Evolutionary conservation across 2,888 invertebrate species (phyloP).

Genomic region (Dysmachus trigonus): DNA sequence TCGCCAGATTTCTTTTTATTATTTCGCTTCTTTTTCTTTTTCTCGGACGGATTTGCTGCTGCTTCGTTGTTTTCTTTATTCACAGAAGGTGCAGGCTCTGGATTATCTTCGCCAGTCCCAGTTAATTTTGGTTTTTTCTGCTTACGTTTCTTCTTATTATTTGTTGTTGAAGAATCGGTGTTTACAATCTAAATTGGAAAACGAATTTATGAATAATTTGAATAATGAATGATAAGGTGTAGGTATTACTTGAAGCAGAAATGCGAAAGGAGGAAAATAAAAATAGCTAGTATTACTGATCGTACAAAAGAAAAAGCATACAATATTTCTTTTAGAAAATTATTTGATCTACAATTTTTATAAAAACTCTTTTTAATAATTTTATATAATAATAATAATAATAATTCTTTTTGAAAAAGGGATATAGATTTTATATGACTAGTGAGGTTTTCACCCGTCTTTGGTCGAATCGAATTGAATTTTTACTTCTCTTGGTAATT

Average conservation of each 20-base stretch:
- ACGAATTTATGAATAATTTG: neutral
- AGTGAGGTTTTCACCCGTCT: too few species aligned
- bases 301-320: too few species aligned
- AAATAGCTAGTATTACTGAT: too few species aligned
- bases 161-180: neutral
- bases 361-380: too few species aligned
- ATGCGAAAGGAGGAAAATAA: neutral
- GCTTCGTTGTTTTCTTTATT: neutral
- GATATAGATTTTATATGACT: too few species aligned
- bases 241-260: neutral
- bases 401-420: too few species aligned
- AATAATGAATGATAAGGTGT: neutral
- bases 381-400: too few species aligned
- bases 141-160: neutral
- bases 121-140: constrained; percentile 4
- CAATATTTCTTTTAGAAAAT: too few species aligned
- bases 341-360: too few species aligned
- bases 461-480: too few species aligned
- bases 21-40: neutral
- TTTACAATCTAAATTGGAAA: neutral
- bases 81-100: neutral
- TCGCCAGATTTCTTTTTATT: neutral
- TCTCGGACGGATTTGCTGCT: neutral
- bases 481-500: too few species aligned
- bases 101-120: neutral